Conservation (phyloP, 2,113 vertebrate species). For the Leptodactylus fuscus region DNA sequence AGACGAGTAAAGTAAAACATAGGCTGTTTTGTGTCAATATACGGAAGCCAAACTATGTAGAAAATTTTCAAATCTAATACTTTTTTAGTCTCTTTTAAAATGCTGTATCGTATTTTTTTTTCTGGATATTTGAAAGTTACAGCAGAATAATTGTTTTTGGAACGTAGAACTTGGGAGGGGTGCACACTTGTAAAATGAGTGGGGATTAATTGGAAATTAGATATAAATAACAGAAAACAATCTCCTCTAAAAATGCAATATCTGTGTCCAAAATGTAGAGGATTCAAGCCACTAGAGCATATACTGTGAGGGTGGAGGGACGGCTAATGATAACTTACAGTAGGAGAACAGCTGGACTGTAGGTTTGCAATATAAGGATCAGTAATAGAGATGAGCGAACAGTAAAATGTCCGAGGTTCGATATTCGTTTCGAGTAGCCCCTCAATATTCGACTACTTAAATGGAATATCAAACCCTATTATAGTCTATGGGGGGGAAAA, state of each 20-base stretch:
- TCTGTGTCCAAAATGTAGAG: not conserved
- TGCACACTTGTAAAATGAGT: not conserved
- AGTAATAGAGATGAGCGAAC: too few relatives aligned
- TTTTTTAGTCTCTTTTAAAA: not conserved
- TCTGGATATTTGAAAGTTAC: not conserved
- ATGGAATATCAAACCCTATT: too few relatives aligned
- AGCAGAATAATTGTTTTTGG: not conserved
- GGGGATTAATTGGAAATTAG: not conserved
- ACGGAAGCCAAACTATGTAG: conserved; percentile 20
- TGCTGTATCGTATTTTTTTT: not conserved
- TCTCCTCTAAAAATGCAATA: not conserved
- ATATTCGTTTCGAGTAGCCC: too few relatives aligned
- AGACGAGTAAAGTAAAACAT: conserved; percentile 19
- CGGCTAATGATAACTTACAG: too few relatives aligned
- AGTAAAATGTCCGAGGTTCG: too few relatives aligned
- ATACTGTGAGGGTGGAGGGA: not conserved
- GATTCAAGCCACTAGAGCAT: not conserved
- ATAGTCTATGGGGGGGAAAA: too few relatives aligned
- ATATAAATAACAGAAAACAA: not conserved
- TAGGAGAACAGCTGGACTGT: too few relatives aligned
- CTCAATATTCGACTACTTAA: too few relatives aligned
- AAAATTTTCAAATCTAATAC: not conserved
- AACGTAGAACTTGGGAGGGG: not conserved
- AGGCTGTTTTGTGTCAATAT: not conserved
- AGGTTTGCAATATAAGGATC: too few relatives aligned